Base-by-base conservation (phyloP, 2,797 vertebrate genomes). In the Macropodus opercularis region DNA sequence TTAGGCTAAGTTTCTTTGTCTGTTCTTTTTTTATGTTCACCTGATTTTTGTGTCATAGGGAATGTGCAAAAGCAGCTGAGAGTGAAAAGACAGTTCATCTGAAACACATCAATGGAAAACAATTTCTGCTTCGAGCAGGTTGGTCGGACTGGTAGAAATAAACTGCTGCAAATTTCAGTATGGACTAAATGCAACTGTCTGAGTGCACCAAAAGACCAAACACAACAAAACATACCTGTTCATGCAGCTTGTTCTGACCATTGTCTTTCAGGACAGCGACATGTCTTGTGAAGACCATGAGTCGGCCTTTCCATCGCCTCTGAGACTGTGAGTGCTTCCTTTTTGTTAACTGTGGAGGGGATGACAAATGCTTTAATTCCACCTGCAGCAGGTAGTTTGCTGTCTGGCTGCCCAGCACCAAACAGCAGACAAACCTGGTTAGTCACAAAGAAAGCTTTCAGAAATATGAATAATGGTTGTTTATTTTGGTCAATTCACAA, bases 201-300 rank as follows among this genome's bases (percentile, higher is more conserved):
- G n/a, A n/a, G n/a, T n/a, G n/a, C 14, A 11, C 7, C 14, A 26
- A 26, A 26, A 26, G 4, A 7, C 24, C 4, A 26, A 26, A 26
- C 24, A 26, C 4, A 26, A 26, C 4, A 26, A 26, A 26, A 26
- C 0, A n/a, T 54, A 8, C 0, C n/a, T 57, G 26, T 59, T 44
- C 2, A 56, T 51, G n/a, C 27, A 18, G 42, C 15, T 39, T 17
- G 53, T 6, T 53, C 40, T n/a, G 19, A 22, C 21, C 15, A 21
- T 55, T 54, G 61, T 5, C 46, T 58, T 35, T 8, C 11, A 94
- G 93, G 90, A 79, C 75, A 89, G 86, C 79, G 87, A 89, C 35
- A 66, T 88, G 88, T 93, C 90, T 26, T 90, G 80, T 72, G 91
- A 91, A 68, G 90, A 90, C 63, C 86, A 76, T 44, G 81, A 90